These are phyloP conservation scores for Polylopha cassiicola DNA, from an alignment of 2,888 invertebrate genomes.

Conservation along the genomic window DNA sequence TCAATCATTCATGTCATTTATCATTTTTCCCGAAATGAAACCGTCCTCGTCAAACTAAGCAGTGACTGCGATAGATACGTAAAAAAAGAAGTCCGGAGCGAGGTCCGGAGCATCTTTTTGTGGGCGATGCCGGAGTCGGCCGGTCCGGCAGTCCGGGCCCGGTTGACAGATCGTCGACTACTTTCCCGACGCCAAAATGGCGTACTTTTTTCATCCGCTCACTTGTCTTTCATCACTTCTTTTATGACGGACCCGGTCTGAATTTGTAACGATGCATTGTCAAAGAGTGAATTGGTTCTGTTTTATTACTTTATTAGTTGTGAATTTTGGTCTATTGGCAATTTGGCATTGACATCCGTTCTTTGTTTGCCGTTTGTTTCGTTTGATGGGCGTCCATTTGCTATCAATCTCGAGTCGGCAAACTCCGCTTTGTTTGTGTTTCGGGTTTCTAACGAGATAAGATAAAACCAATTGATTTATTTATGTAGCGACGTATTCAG, in stretches of 20 bases:
- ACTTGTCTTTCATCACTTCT: conserved; percentile 73
- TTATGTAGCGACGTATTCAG: too few relatives aligned
- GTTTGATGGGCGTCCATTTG: conserved; percentile 27
- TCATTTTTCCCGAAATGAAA: conserved; percentile 66
- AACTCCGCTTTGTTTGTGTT: too few relatives aligned
- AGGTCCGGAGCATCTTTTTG: conserved; percentile 68
- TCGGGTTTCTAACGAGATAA: too few relatives aligned
- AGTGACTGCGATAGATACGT: conserved; percentile 54
- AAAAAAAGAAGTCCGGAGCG: conserved; percentile 54
- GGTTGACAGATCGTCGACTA: conserved; percentile 74
- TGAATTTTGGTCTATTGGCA: conserved; percentile 21
- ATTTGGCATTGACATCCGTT: conserved; percentile 34
- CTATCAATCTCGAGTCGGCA: conserved; percentile 25
- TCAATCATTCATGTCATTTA: conserved; percentile 74
- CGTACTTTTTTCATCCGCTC: conserved; percentile 68
- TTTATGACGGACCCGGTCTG: conserved; percentile 66
- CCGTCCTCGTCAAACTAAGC: conserved; percentile 65
- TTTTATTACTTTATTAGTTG: conserved; percentile 58
- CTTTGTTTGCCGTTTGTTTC: conserved; percentile 25
- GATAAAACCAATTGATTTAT: too few relatives aligned
- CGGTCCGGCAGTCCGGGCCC: conserved; percentile 75
- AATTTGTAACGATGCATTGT: conserved; percentile 59
- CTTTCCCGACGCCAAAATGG: conserved; percentile 69
- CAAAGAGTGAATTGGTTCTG: conserved; percentile 53
- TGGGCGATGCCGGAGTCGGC: conserved; percentile 50